Percentiles rank a stretch among this genome's conserved stretches.
These are phyloP conservation scores for Phrynocephalus versicolor DNA, from an alignment of 2,113 vertebrate species.

Conservation along the genomic window DNA sequence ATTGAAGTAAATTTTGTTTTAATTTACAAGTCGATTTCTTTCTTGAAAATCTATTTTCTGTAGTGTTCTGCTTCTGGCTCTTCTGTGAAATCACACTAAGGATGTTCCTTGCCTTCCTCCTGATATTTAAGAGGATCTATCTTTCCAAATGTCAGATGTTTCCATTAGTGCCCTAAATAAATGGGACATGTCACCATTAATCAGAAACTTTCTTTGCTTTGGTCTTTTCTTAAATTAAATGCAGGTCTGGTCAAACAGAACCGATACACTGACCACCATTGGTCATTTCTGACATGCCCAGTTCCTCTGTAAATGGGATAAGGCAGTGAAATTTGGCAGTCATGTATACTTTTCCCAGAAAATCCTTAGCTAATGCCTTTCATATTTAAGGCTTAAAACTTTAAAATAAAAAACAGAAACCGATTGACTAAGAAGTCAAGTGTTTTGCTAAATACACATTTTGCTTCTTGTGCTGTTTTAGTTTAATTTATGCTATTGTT, in stretches of 20 bases:
- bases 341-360: neutral
- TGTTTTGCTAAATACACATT: neutral
- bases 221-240: constrained; percentile 20
- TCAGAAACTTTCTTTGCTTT: constrained; percentile 2
- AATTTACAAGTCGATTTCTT: constrained; percentile 24
- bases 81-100: constrained; percentile 42
- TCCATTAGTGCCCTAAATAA: constrained; percentile 18
- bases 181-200: constrained; percentile 11
- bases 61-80: constrained; percentile 11
- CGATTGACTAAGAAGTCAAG: neutral
- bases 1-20: constrained; percentile 44
- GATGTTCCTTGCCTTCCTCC: constrained; percentile 21
- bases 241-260: constrained; percentile 14
- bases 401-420: neutral
- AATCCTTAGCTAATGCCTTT: neutral
- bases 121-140: constrained; percentile 35
- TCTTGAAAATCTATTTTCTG: constrained; percentile 8
- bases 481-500: neutral
- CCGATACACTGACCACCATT: neutral
- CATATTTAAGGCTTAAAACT: neutral
- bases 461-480: neutral
- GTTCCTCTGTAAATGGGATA: neutral
- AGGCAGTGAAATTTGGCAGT: constrained; percentile 35
- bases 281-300: constrained; percentile 3
- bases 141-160: constrained; percentile 6